phyloP scores from a whole-genome alignment of 37 sponge, comb jelly and placozoan genomes.

The Aplysina aerophoba region DNA sequence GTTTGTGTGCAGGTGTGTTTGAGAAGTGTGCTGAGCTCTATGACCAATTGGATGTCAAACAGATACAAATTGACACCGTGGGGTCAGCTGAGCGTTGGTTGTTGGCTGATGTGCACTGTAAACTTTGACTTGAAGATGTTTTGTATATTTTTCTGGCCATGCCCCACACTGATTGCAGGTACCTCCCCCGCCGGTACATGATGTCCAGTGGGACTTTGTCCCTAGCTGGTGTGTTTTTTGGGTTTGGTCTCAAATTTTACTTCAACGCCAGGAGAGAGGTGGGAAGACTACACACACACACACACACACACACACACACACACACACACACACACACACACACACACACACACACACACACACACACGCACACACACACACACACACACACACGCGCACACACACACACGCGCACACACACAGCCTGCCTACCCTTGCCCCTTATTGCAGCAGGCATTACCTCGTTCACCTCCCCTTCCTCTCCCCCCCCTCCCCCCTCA shows the following conservation, averaged over 20 bases:
- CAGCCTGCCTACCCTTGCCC: too few species aligned
- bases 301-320: too few species aligned
- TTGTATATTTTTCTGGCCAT: too few species aligned
- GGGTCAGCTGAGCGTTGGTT: slow-evolving; percentile 48
- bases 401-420: too few species aligned
- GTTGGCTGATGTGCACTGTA: too few species aligned
- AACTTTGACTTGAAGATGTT: too few species aligned
- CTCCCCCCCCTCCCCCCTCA: slow-evolving; percentile 6
- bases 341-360: too few species aligned
- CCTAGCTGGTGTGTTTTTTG: slow-evolving; percentile 62
- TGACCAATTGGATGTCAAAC: slow-evolving; percentile 48
- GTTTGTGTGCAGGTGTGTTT: slow-evolving; percentile 5
- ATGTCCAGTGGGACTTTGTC: slow-evolving; percentile 70
- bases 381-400: too few species aligned
- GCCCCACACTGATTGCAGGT: neutral
- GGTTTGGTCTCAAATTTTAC: slow-evolving; percentile 59
- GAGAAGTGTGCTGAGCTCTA: slow-evolving; percentile 18
- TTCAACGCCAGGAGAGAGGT: slow-evolving; percentile 63
- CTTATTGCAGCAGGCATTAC: neutral
- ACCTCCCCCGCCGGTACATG: slow-evolving; percentile 44
- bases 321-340: too few species aligned
- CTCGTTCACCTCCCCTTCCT: neutral
- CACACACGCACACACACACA: too few species aligned
- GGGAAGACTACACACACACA: too few species aligned
- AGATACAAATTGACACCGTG: slow-evolving; percentile 69